These are phyloP conservation scores for Morus bassanus DNA, from an alignment of 2,797 vertebrate species.

Conservation along the genomic window DNA sequence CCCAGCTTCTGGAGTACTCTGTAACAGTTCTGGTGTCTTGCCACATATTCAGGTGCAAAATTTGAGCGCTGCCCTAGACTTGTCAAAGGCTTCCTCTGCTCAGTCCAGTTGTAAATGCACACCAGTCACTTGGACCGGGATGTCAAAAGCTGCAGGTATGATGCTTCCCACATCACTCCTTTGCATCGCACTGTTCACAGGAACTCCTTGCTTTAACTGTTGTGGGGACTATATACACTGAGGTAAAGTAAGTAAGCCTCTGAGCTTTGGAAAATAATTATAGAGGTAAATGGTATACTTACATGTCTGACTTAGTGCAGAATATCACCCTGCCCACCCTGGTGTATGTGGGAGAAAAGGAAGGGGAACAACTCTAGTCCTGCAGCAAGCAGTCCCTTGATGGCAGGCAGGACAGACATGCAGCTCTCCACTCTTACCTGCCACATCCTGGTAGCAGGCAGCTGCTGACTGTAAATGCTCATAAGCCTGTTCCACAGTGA, in stretches of 20 bases:
- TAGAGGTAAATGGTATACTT: background rate
- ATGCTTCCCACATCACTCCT: background rate
- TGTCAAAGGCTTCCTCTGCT: background rate
- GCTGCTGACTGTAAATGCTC: background rate
- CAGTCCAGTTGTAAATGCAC: background rate
- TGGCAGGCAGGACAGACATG: accelerated
- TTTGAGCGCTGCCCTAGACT: background rate
- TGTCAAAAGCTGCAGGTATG: background rate
- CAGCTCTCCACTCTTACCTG: background rate
- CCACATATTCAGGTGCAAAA: background rate
- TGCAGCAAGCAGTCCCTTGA: background rate
- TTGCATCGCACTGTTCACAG: background rate
- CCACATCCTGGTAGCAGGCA: background rate
- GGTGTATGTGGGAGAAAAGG: accelerated
- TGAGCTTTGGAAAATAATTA: background rate
- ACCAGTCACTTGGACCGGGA: background rate
- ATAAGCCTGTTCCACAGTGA: background rate
- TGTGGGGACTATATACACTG: background rate
- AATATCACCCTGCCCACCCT: background rate
- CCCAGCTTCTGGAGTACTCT: background rate
- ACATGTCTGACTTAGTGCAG: background rate
- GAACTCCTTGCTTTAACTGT: background rate
- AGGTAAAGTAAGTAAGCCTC: background rate
- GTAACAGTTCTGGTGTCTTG: background rate
- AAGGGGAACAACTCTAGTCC: background rate